Evolutionary conservation across 2,113 vertebrate species (phyloP).

Genomic region (Diadophis punctatus): DNA sequence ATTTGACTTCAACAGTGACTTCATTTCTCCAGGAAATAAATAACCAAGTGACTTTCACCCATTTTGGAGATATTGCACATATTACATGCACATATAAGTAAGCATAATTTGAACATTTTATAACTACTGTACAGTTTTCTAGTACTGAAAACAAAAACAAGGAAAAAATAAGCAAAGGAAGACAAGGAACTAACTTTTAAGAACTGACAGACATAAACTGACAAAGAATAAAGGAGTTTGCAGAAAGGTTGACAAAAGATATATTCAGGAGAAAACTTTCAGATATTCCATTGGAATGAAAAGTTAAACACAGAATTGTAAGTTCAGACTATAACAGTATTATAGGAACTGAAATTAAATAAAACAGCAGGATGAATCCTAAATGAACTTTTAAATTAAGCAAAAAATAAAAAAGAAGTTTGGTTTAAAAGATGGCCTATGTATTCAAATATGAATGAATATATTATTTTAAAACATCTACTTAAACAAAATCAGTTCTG

Average conservation of each 20-base stretch:
- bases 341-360: not conserved
- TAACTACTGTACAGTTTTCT: not conserved
- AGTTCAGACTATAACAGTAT: not conserved
- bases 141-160: not conserved
- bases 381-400: not conserved
- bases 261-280: not conserved
- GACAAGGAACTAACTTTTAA: not conserved
- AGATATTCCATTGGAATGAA: not conserved
- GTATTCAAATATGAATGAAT: not conserved
- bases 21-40: not conserved
- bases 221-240: not conserved
- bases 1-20: not conserved
- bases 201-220: not conserved
- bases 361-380: not conserved
- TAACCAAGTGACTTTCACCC: not conserved
- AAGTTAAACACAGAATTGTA: not conserved
- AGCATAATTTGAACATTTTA: not conserved
- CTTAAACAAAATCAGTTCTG: not conserved
- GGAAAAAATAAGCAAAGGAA: not conserved
- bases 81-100: not conserved
- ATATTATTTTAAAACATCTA: not conserved
- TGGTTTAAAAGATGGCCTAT: not conserved
- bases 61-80: not conserved
- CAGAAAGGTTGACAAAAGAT: not conserved
- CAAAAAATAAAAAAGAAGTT: not conserved